Evolutionary conservation across 92 coral and sea anemone species (phyloP), one percentile per base, ranked within the genome.

Genomic region (Actinernus sp.): DNA sequence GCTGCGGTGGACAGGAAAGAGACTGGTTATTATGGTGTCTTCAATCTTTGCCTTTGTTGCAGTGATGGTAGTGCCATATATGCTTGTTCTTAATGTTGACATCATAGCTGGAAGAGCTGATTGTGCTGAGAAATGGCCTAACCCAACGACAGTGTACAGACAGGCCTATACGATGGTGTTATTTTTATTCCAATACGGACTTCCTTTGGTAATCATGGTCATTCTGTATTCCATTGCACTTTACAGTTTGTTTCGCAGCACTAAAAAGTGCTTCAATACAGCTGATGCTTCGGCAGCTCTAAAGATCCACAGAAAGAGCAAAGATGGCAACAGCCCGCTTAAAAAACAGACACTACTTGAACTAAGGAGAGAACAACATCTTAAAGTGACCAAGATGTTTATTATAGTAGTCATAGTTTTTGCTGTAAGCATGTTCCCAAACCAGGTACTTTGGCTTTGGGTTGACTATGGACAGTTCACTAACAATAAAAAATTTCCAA

Each of bases 381-480:
- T 78, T 13, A 89, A 60, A 19, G 78, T 89, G 31, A 82, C 95
- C 54, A 93, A 89, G 61, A 93, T 93, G 96, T 93, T 93, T 45
- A 73, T 84, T 14, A 78, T 84, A 4, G 90, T 93, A 3, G 93
- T 93, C 0, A 78, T 84, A 12, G 91, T 93, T 18, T 93, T 93
- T 63, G 96, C 98, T 3, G 36, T 89, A 22, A 63, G 91, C 30
- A 89, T 77, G 83, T 73, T 82, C 12, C 98, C 98, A 1, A 93
- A 93, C 41, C 91, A 93, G 66, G 83, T 89, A 0, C 40, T 87
- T 1, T 93, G 98, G 98, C 61, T 93, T 7, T 86, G 95, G 85
- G 61, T 64, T 0, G 98, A 89, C 54, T 88, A 70, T 40, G 90
- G 84, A 17, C 66, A 71, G 45, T 74, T 78, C 1, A 26, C 58